A percentile compares a stretch with the other conserved stretches of the same genome.
Evolutionary conservation across 64 coral and sea anemone genomes (phyloP).

Genomic region (Trachythela sp.): DNA sequence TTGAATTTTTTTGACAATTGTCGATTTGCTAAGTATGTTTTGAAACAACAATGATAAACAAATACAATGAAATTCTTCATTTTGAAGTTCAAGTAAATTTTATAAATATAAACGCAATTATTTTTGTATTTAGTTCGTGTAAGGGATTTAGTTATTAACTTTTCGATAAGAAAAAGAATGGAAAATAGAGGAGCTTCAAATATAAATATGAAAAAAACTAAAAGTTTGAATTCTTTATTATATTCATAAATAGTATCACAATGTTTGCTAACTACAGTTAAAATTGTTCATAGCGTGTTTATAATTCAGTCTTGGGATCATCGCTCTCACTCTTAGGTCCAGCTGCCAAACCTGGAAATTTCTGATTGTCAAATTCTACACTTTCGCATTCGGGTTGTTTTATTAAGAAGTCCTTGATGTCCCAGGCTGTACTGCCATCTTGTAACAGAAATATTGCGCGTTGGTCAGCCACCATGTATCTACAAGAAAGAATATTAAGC

Average conservation of each 20-base stretch:
- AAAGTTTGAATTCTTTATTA: not conserved
- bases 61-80: not conserved
- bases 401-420: constrained; percentile 86
- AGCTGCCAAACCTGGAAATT: constrained; percentile 75
- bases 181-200: not conserved
- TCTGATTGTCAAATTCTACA: constrained; percentile 97
- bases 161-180: not conserved
- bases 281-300: not conserved
- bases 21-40: not conserved
- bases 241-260: not conserved
- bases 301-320: not conserved
- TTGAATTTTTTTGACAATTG: not conserved
- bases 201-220: not conserved
- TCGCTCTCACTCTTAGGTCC: not conserved
- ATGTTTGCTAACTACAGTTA: not conserved
- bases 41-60: not conserved
- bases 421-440: constrained; percentile 94
- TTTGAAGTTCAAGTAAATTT: not conserved
- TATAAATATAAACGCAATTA: not conserved
- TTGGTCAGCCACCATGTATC: constrained; percentile 89
- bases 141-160: not conserved
- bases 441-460: constrained; percentile 70
- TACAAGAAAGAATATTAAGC: constrained; percentile 21
- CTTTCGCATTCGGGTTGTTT: constrained; percentile 87
- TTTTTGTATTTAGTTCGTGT: not conserved